Evolutionary conservation across 2,797 vertebrate genomes (phyloP), one percentile per base, ranked within the genome.

Genomic region (Scarus forsteni): DNA sequence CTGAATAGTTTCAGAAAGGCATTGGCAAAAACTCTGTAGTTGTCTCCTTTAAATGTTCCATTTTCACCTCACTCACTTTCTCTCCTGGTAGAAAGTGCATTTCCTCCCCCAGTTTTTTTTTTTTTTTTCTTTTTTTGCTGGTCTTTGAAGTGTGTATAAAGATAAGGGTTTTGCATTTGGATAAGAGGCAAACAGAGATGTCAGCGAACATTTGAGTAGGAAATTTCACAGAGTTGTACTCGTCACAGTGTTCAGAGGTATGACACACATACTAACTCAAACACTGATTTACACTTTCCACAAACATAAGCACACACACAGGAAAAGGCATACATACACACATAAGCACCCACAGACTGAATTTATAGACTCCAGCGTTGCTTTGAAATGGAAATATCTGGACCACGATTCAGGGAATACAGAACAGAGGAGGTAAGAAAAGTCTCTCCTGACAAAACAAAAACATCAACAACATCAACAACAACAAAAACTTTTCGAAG

Each of bases 371-470:
- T 51, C 3, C 49, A 51, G 49, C 18, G 11, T 10, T 48, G 63
- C 84, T 90, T 90, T 90, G 85, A 90, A 88, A 88, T 89, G 87
- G 77, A 89, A 88, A 88, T 87, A 62, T 49, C 67, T 58, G 3
- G 7, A 60, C 65, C 61, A 34, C 42, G 57, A 81, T 82, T 54
- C 16, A 64, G 79, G 51, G 66, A 89, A 79, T 69, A 67, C 45
- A 42, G 54, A 85, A 55, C 39, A 19, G 55, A 58, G 43, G 35
- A 50, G 51, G 64, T 53, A 80, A 71, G 70, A 27, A 18, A 59
- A 60, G 12, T 36, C 35, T 45, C 63, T 79, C 59, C 55, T 40
- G 57, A 67, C 55, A 72, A 58, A 27, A 27, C 27, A 27, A 4
- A 27, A 27, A 27, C 27, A 27, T 27, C 27, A 27, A 27, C 27